Conservation (phyloP, 2,113 vertebrate genomes). For the Prinia subflava region DNA sequence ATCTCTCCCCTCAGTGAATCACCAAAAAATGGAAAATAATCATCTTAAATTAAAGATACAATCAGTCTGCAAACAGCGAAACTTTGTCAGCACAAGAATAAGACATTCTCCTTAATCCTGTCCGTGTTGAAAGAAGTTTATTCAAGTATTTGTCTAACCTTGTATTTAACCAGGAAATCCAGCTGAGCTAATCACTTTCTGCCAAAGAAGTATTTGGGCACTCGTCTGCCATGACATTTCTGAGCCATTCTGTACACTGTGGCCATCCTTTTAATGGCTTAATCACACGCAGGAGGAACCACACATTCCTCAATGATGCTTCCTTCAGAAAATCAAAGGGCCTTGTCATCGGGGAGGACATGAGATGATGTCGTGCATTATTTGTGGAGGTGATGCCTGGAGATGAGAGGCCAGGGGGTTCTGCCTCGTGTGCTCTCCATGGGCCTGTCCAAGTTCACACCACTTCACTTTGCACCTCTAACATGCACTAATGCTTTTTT, state of each 20-base stretch:
- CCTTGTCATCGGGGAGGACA: neutral
- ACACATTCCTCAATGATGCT: neutral
- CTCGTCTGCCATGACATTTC: conserved; percentile 38
- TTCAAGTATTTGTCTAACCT: conserved; percentile 73
- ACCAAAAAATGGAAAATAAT: conserved; percentile 34
- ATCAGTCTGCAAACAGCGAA: conserved; percentile 19
- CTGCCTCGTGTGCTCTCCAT: neutral
- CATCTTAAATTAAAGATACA: conserved; percentile 30
- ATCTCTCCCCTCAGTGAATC: neutral
- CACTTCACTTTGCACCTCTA: neutral
- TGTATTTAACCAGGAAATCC: conserved; percentile 71
- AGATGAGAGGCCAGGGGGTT: neutral
- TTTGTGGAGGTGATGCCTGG: neutral
- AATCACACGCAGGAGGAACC: neutral
- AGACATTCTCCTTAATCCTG: conserved; percentile 6
- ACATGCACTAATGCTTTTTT: neutral
- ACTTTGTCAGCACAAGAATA: conserved; percentile 21
- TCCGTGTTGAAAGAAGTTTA: conserved; percentile 55
- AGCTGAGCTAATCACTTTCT: conserved; percentile 62
- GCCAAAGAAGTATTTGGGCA: conserved; percentile 46
- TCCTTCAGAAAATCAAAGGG: conserved; percentile 45
- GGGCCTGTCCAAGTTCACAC: neutral
- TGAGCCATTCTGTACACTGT: neutral
- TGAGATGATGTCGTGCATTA: neutral
- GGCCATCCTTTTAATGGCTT: conserved; percentile 29